phyloP scores from a whole-genome alignment of 1,140 invertebrate species.

The Drosophila bifasciata region DNA sequence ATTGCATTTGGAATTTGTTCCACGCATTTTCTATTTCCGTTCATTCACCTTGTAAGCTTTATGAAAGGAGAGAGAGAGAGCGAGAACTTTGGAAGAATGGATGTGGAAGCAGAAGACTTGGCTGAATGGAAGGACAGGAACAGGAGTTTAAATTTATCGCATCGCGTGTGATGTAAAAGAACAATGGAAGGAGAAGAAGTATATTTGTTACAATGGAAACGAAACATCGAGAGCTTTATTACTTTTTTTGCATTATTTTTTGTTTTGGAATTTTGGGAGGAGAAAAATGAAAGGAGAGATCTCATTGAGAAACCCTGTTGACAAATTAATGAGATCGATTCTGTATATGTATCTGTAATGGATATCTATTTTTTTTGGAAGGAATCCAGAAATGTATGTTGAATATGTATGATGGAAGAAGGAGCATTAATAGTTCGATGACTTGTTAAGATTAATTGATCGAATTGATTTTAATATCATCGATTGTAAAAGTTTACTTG shows the following conservation, averaged over 20 bases:
- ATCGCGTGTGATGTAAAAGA: too few species aligned
- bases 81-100: constrained; percentile 6
- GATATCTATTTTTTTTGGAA: neutral
- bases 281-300: too few species aligned
- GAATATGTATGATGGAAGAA: neutral
- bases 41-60: constrained; percentile 40
- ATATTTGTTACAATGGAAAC: constrained; percentile 19
- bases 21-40: constrained; percentile 52
- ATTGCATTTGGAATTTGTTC: constrained; percentile 54
- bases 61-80: neutral
- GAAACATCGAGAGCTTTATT: constrained; percentile 48
- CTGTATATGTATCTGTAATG: neutral
- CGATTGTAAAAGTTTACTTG: constrained; percentile 36
- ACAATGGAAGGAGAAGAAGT: constrained; percentile 1
- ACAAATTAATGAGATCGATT: too few species aligned
- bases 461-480: constrained; percentile 31
- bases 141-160: neutral
- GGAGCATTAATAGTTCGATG: constrained; percentile 31
- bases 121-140: neutral
- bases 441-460: neutral
- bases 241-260: constrained; percentile 2
- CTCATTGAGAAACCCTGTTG: too few species aligned
- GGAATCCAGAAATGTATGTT: too few species aligned
- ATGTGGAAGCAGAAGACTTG: neutral
- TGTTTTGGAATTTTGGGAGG: too few species aligned